Evolutionary conservation across 2,888 invertebrate species (phyloP).

Genomic region (Chalcosyrphus nemorum): DNA sequence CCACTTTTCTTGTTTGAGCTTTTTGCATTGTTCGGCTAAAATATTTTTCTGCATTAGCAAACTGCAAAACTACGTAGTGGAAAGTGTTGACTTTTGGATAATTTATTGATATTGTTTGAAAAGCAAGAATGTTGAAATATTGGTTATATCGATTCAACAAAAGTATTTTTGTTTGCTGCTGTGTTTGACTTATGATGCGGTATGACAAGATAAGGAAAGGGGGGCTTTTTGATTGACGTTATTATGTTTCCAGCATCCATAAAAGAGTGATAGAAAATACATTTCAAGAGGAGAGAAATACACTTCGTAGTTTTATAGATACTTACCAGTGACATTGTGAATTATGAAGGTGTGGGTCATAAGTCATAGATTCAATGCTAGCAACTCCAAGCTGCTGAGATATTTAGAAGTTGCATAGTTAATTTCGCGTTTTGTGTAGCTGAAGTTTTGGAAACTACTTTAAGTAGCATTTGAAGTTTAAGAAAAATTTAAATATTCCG

Average conservation of each 20-base stretch:
- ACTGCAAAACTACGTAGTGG: neutral
- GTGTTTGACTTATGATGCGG: neutral
- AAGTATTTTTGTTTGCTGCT: neutral
- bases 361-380: too few species aligned
- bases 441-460: too few species aligned
- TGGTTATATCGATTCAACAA: neutral
- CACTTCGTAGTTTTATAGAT: too few species aligned
- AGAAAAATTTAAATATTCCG: too few species aligned
- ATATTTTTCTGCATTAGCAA: slow-evolving; percentile 5
- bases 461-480: too few species aligned
- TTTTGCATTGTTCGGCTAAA: slow-evolving; percentile 11
- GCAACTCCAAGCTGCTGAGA: too few species aligned
- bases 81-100: neutral
- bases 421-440: too few species aligned
- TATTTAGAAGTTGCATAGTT: too few species aligned
- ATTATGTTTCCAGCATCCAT: neutral
- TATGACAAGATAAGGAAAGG: neutral
- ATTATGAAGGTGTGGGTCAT: too few species aligned
- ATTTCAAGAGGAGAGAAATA: too few species aligned
- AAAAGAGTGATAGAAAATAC: neutral
- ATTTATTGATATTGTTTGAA: neutral
- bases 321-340: too few species aligned
- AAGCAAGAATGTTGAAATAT: neutral
- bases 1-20: slow-evolving; percentile 38
- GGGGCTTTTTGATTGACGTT: neutral